phyloP scores from a whole-genome alignment of 2,113 vertebrate species.

The Plecturocebus donacophilus region DNA sequence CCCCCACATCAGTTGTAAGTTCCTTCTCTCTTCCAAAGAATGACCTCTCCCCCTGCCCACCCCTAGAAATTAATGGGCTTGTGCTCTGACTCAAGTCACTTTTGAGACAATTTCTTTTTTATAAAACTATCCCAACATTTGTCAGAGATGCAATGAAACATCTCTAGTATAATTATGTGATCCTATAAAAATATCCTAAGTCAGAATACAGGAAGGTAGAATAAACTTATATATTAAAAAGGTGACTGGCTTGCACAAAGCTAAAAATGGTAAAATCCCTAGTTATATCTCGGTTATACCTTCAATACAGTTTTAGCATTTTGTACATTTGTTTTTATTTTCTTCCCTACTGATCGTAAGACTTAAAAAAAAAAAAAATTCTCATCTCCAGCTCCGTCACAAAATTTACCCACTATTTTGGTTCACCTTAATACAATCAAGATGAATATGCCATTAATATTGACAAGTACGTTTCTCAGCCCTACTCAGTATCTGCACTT shows the following conservation, averaged over 20 bases:
- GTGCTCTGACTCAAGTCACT: not conserved
- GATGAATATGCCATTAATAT: not conserved
- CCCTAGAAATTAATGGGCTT: not conserved
- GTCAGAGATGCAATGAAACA: not conserved
- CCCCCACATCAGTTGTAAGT: not conserved
- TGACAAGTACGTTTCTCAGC: constrained; percentile 6
- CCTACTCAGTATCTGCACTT: not conserved
- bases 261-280: constrained; percentile 14
- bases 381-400: not conserved
- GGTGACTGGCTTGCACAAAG: not conserved
- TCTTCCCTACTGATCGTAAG: constrained; percentile 6
- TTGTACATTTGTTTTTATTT: not conserved
- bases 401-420: not conserved
- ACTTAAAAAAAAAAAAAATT: not conserved
- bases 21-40: not conserved
- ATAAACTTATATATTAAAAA: not conserved
- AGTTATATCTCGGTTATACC: not conserved
- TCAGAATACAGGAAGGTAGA: not conserved
- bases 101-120: not conserved
- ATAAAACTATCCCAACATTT: not conserved
- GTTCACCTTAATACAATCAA: not conserved
- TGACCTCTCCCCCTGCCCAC: too few relatives aligned
- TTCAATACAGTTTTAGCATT: not conserved
- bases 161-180: not conserved
- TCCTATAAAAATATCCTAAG: not conserved